Evolutionary conservation across 2,888 invertebrate genomes (phyloP).

Genomic region (Trissolcus japonicus): DNA sequence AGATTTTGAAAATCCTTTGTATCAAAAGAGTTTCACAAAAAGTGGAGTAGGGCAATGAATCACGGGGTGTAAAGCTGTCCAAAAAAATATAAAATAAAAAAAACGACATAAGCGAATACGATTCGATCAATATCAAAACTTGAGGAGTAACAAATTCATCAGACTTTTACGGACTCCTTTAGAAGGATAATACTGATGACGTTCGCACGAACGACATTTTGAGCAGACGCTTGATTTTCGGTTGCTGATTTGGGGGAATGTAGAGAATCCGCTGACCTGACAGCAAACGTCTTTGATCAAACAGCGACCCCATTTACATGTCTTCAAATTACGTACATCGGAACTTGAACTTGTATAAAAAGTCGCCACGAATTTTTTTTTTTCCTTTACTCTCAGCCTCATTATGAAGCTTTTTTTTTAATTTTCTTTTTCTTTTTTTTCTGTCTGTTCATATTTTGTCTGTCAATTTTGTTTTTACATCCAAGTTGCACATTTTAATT

Average conservation of each 20-base stretch:
- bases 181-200: constrained; percentile 56
- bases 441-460: neutral
- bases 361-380: constrained; percentile 9
- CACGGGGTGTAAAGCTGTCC: constrained; percentile 29
- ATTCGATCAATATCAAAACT: constrained; percentile 52
- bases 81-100: constrained; percentile 41
- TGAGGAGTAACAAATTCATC: constrained; percentile 53
- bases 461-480: constrained; percentile 3
- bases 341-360: constrained; percentile 48
- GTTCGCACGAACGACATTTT: constrained; percentile 55
- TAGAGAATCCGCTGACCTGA: constrained; percentile 46
- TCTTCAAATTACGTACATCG: constrained; percentile 33
- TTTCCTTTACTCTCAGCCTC: constrained; percentile 16
- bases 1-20: constrained; percentile 13
- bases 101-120: constrained; percentile 31
- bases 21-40: constrained; percentile 23
- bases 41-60: neutral
- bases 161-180: constrained; percentile 55
- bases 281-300: constrained; percentile 32
- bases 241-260: constrained; percentile 52
- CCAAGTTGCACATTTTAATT: constrained; percentile 31
- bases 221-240: constrained; percentile 50
- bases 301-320: constrained; percentile 35
- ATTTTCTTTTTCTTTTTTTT: constrained; percentile 1
- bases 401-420: neutral